Conservation (phyloP, 2,797 vertebrate genomes). For the Sardinella longiceps region DNA sequence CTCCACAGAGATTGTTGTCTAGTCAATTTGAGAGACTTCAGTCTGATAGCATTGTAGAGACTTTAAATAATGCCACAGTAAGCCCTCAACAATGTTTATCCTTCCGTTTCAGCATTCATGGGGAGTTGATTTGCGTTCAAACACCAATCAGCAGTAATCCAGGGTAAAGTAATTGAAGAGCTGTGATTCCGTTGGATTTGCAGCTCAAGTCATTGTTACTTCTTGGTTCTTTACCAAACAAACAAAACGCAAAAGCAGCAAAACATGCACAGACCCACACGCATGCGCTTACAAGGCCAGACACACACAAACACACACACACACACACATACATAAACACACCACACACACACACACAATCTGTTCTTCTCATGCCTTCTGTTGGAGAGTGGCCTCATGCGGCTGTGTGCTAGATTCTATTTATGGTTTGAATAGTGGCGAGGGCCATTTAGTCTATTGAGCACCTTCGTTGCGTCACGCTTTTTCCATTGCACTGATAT, state of each 20-base stretch:
- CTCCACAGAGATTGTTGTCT: not conserved
- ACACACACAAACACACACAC: slow-evolving; percentile 37
- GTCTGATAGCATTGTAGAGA: not conserved
- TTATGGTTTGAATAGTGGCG: slow-evolving; percentile 41
- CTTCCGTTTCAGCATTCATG: slow-evolving; percentile 40
- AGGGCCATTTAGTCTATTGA: slow-evolving; percentile 40
- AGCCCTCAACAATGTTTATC: slow-evolving; percentile 47
- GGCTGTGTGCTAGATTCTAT: slow-evolving; percentile 50
- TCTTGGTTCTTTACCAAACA: not conserved
- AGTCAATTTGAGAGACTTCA: not conserved
- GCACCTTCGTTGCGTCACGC: slow-evolving; percentile 42
- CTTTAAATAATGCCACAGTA: not conserved
- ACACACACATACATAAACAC: slow-evolving; percentile 34
- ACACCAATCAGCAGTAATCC: slow-evolving; percentile 43
- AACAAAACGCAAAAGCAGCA: not conserved
- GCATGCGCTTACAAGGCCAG: slow-evolving; percentile 12
- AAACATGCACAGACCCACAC: not conserved
- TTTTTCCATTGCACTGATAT: slow-evolving; percentile 59
- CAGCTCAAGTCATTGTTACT: slow-evolving; percentile 2
- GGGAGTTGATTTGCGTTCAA: slow-evolving; percentile 51
- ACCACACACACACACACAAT: slow-evolving; percentile 45
- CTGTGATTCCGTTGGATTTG: not conserved
- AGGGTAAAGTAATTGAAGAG: slow-evolving; percentile 11
- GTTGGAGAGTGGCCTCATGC: slow-evolving; percentile 42
- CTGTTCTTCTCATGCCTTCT: slow-evolving; percentile 51